Evolutionary conservation across 1,140 invertebrate species (phyloP).

Genomic region (Tetramorium simillimum): DNA sequence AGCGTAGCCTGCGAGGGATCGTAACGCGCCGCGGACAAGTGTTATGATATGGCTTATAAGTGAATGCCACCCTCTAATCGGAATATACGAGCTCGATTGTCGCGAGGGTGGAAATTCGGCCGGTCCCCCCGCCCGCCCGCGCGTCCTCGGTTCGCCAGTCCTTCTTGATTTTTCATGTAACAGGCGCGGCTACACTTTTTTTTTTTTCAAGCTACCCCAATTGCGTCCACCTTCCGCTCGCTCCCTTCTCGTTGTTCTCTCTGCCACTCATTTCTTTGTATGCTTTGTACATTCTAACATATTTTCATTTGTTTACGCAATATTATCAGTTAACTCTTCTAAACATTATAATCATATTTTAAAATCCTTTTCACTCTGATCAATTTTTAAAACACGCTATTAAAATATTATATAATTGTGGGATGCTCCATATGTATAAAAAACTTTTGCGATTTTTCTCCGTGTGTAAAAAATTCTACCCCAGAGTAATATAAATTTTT

Average conservation of each 20-base stretch:
- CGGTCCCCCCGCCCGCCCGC: neutral
- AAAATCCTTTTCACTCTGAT: neutral
- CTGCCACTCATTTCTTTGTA: neutral
- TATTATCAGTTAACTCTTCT: neutral
- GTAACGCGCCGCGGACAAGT: constrained; percentile 85
- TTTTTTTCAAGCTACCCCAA: constrained; percentile 21
- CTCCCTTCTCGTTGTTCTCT: neutral
- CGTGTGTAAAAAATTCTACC: neutral
- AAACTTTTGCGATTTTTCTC: constrained; percentile 28
- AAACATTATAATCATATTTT: neutral
- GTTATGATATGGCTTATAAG: constrained; percentile 86
- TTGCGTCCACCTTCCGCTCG: neutral
- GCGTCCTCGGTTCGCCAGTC: neutral
- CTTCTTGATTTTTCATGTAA: constrained; percentile 52
- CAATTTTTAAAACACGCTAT: neutral
- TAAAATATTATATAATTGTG: neutral
- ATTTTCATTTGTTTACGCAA: neutral
- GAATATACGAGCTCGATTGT: constrained; percentile 85
- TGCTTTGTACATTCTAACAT: neutral
- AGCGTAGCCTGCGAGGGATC: constrained; percentile 74
- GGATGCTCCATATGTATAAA: neutral
- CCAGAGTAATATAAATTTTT: constrained; percentile 40
- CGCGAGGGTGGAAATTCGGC: constrained; percentile 72
- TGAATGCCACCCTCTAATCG: constrained; percentile 86
- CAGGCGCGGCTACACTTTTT: neutral